Percentiles rank a stretch among this genome's conserved stretches.
phyloP scores from a whole-genome alignment of 2,888 invertebrate genomes.

The Deroplatys truncata region DNA sequence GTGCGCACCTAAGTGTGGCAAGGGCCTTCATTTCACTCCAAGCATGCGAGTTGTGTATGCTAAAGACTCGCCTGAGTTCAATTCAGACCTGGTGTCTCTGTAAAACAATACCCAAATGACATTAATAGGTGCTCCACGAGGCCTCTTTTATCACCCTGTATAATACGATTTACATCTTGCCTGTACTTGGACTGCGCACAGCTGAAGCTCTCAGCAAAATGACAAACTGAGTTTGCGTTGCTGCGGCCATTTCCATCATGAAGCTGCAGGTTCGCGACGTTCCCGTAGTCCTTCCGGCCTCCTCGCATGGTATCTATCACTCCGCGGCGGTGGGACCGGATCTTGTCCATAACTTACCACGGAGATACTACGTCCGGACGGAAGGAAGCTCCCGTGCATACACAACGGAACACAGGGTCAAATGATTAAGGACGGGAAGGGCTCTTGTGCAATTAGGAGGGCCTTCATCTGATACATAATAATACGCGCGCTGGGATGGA shows the following conservation, averaged over 20 bases:
- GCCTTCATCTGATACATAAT: not conserved
- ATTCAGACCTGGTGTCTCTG: too few species aligned
- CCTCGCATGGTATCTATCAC: not conserved
- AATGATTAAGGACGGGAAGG: not conserved
- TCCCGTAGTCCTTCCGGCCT: not conserved
- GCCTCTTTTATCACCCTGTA: too few species aligned
- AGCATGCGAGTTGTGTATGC: too few species aligned
- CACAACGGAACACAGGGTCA: not conserved
- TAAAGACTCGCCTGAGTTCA: too few species aligned
- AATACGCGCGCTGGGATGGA: not conserved
- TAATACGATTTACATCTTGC: too few species aligned
- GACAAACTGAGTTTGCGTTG: not conserved
- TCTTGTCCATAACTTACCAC: not conserved
- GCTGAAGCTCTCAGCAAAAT: not conserved
- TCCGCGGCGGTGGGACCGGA: not conserved
- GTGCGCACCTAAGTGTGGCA: too few species aligned
- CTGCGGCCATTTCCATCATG: not conserved
- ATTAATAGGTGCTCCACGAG: too few species aligned
- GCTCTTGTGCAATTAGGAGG: not conserved
- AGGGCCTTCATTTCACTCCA: too few species aligned
- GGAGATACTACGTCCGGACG: not conserved
- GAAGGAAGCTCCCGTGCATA: not conserved
- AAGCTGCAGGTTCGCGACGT: not conserved
- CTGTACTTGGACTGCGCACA: not conserved
- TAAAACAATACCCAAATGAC: too few species aligned